Percentiles rank a stretch among this genome's conserved stretches.
phyloP scores from a whole-genome alignment of 2,888 invertebrate genomes.

The Elgonia sp. region DNA sequence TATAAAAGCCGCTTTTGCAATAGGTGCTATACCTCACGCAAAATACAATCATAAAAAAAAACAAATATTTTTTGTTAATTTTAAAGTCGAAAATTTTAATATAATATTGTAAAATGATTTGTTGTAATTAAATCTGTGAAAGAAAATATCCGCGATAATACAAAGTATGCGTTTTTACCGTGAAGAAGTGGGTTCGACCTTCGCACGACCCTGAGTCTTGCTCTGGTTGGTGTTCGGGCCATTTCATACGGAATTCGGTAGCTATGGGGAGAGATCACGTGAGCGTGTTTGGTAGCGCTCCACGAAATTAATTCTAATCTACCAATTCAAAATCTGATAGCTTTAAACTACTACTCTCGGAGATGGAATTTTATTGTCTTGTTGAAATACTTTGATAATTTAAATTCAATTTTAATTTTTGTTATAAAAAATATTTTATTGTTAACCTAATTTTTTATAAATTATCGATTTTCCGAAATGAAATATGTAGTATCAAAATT shows the following conservation, averaged over 20 bases:
- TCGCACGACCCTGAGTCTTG: constrained; percentile 71
- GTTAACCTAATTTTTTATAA: no score
- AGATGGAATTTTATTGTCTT: no score
- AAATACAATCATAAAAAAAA: no score
- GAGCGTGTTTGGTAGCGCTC: constrained; percentile 75
- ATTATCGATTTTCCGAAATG: no score
- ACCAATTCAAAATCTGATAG: constrained; percentile 83
- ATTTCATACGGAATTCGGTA: constrained; percentile 87
- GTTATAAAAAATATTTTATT: no score
- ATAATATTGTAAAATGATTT: background rate
- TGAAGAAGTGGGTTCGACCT: constrained; percentile 63
- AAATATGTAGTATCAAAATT: no score
- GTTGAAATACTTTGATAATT: no score
- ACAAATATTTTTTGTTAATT: no score
- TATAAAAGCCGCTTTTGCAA: no score
- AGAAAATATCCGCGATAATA: constrained; percentile 29
- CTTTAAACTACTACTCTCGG: background rate
- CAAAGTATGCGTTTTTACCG: constrained; percentile 70
- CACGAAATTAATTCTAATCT: constrained; percentile 63
- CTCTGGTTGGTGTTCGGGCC: constrained; percentile 84
- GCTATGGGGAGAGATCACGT: constrained; percentile 84
- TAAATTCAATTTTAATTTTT: no score
- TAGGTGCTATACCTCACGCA: no score
- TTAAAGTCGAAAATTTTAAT: no score
- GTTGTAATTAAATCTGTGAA: background rate